These are phyloP conservation scores for Oreamnos americanus DNA, from an alignment of 2,113 vertebrate species.

Conservation along the genomic window DNA sequence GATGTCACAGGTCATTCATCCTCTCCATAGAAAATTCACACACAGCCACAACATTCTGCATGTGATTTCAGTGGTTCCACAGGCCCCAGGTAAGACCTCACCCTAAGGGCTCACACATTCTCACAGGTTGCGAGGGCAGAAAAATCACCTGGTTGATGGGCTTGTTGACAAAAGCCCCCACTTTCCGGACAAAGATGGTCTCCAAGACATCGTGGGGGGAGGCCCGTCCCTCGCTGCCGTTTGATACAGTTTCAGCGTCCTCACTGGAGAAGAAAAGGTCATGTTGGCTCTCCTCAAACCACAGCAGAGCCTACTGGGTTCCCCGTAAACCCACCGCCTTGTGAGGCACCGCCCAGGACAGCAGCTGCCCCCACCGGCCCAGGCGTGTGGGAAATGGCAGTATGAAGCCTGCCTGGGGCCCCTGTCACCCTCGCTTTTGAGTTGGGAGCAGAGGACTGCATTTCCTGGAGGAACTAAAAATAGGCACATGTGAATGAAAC, in stretches of 20 bases:
- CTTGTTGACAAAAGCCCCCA: slow-evolving; percentile 97
- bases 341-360: background rate
- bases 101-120: background rate
- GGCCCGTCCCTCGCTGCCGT: slow-evolving; percentile 85
- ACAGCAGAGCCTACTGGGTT: background rate
- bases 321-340: background rate
- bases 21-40: background rate
- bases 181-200: slow-evolving; percentile 92
- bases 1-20: background rate
- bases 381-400: background rate
- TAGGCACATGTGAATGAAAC: background rate
- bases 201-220: slow-evolving; percentile 89
- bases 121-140: background rate
- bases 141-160: slow-evolving; percentile 90
- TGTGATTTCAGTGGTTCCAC: background rate
- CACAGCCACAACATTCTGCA: background rate
- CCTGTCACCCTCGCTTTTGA: background rate
- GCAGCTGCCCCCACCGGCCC: too few species aligned
- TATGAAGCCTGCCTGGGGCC: background rate
- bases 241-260: slow-evolving; percentile 86
- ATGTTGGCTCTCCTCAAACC: background rate
- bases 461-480: background rate
- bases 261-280: slow-evolving; percentile 78
- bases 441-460: background rate
- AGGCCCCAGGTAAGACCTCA: background rate